These are phyloP conservation scores for Bradypodion pumilum DNA, from an alignment of 2,797 vertebrate species.

Conservation along the genomic window DNA sequence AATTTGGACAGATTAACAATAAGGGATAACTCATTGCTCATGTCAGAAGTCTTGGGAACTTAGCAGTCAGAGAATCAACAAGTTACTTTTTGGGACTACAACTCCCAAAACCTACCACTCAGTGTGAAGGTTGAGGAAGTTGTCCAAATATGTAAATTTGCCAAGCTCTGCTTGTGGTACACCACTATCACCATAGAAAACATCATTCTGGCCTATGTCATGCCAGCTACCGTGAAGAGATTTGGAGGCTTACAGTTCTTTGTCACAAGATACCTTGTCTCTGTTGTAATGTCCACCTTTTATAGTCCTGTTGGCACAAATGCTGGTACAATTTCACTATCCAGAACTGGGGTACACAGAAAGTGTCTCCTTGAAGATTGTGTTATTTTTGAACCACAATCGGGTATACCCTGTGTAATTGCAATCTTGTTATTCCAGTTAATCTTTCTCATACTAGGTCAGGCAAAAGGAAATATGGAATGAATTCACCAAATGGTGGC, in stretches of 20 bases:
- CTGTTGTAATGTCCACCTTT: background rate
- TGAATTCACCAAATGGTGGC: too few species aligned
- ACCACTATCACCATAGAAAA: background rate
- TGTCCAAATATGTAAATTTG: too few species aligned
- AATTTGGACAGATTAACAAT: background rate
- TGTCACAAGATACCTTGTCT: background rate
- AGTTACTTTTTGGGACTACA: background rate
- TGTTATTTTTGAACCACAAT: too few species aligned
- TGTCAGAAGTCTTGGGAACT: background rate
- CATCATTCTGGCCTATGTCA: too few species aligned
- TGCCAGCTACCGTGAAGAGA: background rate
- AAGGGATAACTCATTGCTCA: background rate
- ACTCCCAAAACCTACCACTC: too few species aligned
- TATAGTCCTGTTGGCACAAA: background rate
- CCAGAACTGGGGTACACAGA: too few species aligned
- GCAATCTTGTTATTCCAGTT: too few species aligned
- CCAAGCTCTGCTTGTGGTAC: background rate
- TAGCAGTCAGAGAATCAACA: background rate
- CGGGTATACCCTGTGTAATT: too few species aligned
- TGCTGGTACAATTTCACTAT: background rate
- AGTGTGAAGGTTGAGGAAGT: too few species aligned
- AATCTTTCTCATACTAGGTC: too few species aligned
- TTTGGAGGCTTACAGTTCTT: background rate
- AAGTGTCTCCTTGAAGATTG: too few species aligned
- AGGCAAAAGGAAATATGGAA: too few species aligned